phyloP scores from a whole-genome alignment of 2,113 vertebrate genomes.

The Lates calcarifer region DNA sequence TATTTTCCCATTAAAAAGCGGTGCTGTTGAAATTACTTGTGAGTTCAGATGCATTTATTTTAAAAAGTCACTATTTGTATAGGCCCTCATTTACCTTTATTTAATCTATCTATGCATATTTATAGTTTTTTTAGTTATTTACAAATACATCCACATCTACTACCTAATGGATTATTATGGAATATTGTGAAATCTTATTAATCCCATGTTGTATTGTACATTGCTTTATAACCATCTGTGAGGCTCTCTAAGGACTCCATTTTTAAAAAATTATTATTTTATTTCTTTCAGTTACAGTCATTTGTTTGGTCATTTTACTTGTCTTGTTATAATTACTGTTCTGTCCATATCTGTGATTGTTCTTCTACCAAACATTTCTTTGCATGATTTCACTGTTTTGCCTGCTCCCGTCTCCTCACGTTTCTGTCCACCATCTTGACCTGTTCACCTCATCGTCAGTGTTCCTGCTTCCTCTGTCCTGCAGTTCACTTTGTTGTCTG shows the following conservation, averaged over 20 bases:
- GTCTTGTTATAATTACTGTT: background rate
- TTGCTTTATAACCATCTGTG: background rate
- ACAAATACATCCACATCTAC: no score
- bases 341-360: background rate
- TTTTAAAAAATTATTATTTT: no score
- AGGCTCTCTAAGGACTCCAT: background rate
- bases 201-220: background rate
- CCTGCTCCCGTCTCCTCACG: background rate
- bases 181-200: no score
- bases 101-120: background rate
- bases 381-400: background rate
- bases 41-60: no score
- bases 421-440: background rate
- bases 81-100: no score
- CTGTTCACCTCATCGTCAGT: background rate
- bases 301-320: background rate
- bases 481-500: background rate
- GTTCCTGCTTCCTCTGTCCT: conserved; percentile 22
- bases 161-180: no score
- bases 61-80: no score
- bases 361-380: background rate
- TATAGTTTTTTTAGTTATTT: no score
- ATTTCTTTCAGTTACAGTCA: background rate
- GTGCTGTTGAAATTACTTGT: no score
- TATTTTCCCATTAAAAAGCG: no score